phyloP scores from a whole-genome alignment of 2,113 vertebrate species.

The Peromyscus californicus region DNA sequence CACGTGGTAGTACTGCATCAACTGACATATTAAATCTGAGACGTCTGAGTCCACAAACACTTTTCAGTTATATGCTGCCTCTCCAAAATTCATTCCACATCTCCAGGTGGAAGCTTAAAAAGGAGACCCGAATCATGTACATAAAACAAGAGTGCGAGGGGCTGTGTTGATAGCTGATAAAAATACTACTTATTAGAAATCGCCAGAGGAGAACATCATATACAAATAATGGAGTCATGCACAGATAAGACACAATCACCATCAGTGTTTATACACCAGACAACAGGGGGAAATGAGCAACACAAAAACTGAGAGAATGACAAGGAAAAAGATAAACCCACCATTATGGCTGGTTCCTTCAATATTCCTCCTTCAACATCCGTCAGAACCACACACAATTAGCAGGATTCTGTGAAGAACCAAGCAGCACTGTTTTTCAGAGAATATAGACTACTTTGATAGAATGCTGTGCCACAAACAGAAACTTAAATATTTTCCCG shows the following conservation, averaged over 20 bases:
- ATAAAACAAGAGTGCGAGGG: not conserved
- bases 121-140: not conserved
- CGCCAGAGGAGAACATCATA: not conserved
- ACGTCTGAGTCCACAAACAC: not conserved
- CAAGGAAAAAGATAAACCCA: not conserved
- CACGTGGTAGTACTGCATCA: not conserved
- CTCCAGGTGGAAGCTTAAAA: not conserved
- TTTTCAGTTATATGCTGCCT: not conserved
- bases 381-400: not conserved
- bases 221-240: not conserved
- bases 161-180: not conserved
- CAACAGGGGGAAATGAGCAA: not conserved
- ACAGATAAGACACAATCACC: not conserved
- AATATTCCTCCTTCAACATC: not conserved
- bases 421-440: not conserved
- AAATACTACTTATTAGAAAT: not conserved
- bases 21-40: not conserved
- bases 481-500: not conserved
- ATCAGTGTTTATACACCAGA: not conserved
- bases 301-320: not conserved
- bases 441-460: not conserved
- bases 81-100: not conserved
- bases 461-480: not conserved
- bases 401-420: not conserved
- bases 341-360: not conserved